Evolutionary conservation across 2,888 invertebrate species (phyloP).

Genomic region (Neoaliturus tenellus): DNA sequence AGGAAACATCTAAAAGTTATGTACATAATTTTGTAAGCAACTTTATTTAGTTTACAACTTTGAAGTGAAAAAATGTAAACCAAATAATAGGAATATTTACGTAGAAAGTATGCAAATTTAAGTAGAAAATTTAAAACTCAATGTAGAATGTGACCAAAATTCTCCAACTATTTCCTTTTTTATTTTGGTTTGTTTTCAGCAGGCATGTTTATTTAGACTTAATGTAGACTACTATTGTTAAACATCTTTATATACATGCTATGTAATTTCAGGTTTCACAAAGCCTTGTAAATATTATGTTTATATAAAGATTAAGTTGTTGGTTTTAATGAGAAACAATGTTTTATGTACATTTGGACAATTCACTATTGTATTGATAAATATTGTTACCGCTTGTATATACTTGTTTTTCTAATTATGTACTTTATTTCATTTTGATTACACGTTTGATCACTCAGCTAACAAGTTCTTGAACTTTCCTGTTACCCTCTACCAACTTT

Average conservation of each 20-base stretch:
- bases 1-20: too few relatives aligned
- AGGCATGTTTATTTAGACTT: constrained; percentile 14
- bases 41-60: too few relatives aligned
- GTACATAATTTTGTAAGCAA: too few relatives aligned
- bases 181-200: background rate
- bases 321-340: constrained; percentile 16
- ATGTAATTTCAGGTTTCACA: constrained; percentile 40
- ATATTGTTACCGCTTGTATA: constrained; percentile 47
- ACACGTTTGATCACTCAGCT: constrained; percentile 60
- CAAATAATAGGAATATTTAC: too few relatives aligned
- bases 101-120: too few relatives aligned
- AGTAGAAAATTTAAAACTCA: background rate
- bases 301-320: constrained; percentile 49
- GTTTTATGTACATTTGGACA: constrained; percentile 51
- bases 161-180: too few relatives aligned
- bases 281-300: constrained; percentile 53
- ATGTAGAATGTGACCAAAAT: background rate
- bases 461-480: background rate
- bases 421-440: constrained; percentile 66
- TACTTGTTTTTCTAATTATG: constrained; percentile 64
- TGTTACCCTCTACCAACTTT: too few relatives aligned
- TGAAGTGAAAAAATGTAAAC: too few relatives aligned
- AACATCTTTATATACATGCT: constrained; percentile 31
- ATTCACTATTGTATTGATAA: constrained; percentile 48
- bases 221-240: constrained; percentile 6